These are phyloP conservation scores for Nesidiocoris tenuis DNA, from an alignment of 2,888 invertebrate species.

Conservation along the genomic window DNA sequence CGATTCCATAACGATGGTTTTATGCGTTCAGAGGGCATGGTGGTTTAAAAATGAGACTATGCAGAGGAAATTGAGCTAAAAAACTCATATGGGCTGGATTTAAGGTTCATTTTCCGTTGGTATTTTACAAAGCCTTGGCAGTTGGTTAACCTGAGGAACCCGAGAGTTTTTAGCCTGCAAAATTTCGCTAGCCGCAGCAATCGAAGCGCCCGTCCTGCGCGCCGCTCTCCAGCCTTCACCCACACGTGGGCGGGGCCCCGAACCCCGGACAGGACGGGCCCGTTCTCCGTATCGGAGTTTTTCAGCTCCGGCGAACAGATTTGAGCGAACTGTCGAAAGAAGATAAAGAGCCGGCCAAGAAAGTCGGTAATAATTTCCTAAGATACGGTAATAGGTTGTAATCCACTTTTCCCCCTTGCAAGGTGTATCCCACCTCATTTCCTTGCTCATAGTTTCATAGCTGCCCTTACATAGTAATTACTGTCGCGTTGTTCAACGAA, in stretches of 20 bases:
- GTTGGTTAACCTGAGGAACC: too few species aligned
- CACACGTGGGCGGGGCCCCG: not conserved
- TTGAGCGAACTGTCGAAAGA: not conserved
- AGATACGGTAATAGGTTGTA: not conserved
- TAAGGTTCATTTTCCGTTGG: too few species aligned
- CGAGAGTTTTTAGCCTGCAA: too few species aligned
- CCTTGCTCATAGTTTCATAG: not conserved
- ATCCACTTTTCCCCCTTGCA: not conserved
- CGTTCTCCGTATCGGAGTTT: not conserved
- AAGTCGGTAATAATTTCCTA: not conserved
- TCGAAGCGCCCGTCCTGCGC: too few species aligned
- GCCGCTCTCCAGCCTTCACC: too few species aligned
- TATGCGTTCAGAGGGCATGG: too few species aligned
- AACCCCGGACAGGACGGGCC: not conserved
- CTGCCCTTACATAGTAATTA: not conserved
- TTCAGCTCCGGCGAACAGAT: not conserved
- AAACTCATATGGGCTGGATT: too few species aligned
- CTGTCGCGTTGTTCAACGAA: not conserved
- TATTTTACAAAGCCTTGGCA: too few species aligned
- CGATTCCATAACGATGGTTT: too few species aligned
- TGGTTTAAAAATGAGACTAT: too few species aligned
- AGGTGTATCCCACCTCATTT: not conserved
- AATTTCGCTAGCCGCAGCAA: too few species aligned
- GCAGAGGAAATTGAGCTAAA: too few species aligned
- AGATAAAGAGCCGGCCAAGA: not conserved